Conservation (phyloP, 2,888 invertebrate genomes). For the Ceratothoa steindachneri region DNA sequence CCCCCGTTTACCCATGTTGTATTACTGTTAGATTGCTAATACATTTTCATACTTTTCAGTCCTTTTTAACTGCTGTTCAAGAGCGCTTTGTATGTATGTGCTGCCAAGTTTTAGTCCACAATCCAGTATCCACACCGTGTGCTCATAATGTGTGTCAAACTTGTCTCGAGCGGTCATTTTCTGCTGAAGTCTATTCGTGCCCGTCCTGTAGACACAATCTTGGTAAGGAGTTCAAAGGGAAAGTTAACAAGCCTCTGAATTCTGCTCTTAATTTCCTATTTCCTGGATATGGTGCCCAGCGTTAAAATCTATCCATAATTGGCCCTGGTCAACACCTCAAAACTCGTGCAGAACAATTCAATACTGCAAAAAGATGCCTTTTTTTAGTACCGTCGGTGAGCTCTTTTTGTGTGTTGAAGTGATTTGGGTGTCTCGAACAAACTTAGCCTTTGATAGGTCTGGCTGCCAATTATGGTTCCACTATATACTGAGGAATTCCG, state of each 20-base stretch:
- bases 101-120: constrained; percentile 68
- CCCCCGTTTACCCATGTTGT: too few relatives aligned
- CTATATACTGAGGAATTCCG: too few relatives aligned
- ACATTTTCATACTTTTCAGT: constrained; percentile 50
- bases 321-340: too few relatives aligned
- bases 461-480: too few relatives aligned
- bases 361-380: too few relatives aligned
- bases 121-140: constrained; percentile 70
- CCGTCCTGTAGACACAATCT: constrained; percentile 67
- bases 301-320: constrained; percentile 32
- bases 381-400: too few relatives aligned
- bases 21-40: constrained; percentile 47
- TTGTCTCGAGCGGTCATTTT: constrained; percentile 66
- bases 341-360: too few relatives aligned
- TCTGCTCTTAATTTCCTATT: constrained; percentile 61
- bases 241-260: constrained; percentile 61
- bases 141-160: constrained; percentile 69
- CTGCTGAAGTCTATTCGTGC: constrained; percentile 62
- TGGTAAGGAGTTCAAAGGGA: constrained; percentile 57
- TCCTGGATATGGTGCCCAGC: constrained; percentile 64
- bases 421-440: too few relatives aligned
- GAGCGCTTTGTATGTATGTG: constrained; percentile 71
- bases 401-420: too few relatives aligned
- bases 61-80: constrained; percentile 63
- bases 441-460: too few relatives aligned